Percentiles rank a stretch among this genome's conserved stretches.
phyloP scores from a whole-genome alignment of 2,797 vertebrate species.

The Tachyglossus aculeatus region DNA sequence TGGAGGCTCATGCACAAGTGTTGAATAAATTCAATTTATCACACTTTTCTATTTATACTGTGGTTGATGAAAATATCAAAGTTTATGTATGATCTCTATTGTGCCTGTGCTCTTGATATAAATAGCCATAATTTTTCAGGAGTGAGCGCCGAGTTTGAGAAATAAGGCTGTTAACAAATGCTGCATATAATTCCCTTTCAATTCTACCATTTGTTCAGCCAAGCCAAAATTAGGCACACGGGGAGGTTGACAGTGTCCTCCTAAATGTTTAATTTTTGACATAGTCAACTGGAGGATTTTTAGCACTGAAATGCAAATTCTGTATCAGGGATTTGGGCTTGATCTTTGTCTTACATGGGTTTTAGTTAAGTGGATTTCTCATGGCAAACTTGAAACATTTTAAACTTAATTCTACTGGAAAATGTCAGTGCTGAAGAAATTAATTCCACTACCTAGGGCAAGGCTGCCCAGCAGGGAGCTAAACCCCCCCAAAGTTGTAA shows the following conservation, averaged over 20 bases:
- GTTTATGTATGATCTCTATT: not conserved
- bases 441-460: conserved; percentile 7
- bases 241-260: conserved; percentile 42
- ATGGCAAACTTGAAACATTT: conserved; percentile 30
- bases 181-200: conserved; percentile 38
- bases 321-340: conserved; percentile 45
- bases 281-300: conserved; percentile 22
- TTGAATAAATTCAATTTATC: not conserved
- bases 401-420: conserved; percentile 34
- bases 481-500: not conserved
- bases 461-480: conserved; percentile 11
- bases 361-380: conserved; percentile 44
- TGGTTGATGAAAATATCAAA: not conserved
- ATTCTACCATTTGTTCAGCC: conserved; percentile 45
- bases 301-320: conserved; percentile 30
- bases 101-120: not conserved
- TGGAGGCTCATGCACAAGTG: not conserved
- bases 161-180: conserved; percentile 19
- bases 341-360: conserved; percentile 45
- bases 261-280: conserved; percentile 64
- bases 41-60: not conserved
- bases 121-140: not conserved
- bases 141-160: conserved; percentile 32
- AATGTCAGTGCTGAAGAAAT: conserved; percentile 16
- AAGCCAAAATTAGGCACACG: conserved; percentile 47